Base-by-base conservation (phyloP, 2,113 vertebrate genomes). In the Tor tambroides region DNA sequence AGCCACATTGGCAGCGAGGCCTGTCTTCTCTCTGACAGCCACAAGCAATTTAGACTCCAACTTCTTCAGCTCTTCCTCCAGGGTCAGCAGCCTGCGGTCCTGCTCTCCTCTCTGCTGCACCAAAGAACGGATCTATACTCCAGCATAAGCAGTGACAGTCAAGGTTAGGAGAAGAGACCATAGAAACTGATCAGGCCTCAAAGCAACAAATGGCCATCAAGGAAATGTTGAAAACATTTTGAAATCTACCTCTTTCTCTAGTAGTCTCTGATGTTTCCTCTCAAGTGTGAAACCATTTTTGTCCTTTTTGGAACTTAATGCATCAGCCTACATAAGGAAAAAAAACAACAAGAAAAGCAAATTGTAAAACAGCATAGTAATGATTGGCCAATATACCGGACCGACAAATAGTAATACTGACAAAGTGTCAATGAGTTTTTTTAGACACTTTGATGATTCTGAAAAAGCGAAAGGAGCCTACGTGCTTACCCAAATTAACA, bases 241-340 rank as follows among this genome's bases (percentile, higher is more conserved):
- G 21, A 26, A 5, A 88, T 91, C 72, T 92, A 97, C 98, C 96
- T 99, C 97, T 89, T 95, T 98, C 91, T 99, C 97, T 90, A 99
- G 23, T 0, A 93, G 90, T 87, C 96, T 97, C 90, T 96, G 96
- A 74, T 96, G 96, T 91, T 95, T 98, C 87, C 88, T 92, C 54
- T 97, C 96, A 86, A 94, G 88, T 56, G 92, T 90, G 83, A 94
- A 89, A 65, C 32, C 21, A 32, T 92, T 94, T 89, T 93, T 97
- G 54, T 95, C 95, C 88, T 93, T 91, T 85, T 95, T 97, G 32
- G 67, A 88, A 87, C 90, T 91, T 23, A 91, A 90, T 0, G 87
- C 83, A 8, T 92, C 92, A 30, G 46, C n/a, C 94, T 95, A 80
- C 2, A 23, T 84, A 75, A 81, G 14, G 65, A 35, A 77, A 80